Evolutionary conservation across 2,888 invertebrate species (phyloP), one percentile per base, ranked within the genome.

Genomic region (Cyaniris semiargus): DNA sequence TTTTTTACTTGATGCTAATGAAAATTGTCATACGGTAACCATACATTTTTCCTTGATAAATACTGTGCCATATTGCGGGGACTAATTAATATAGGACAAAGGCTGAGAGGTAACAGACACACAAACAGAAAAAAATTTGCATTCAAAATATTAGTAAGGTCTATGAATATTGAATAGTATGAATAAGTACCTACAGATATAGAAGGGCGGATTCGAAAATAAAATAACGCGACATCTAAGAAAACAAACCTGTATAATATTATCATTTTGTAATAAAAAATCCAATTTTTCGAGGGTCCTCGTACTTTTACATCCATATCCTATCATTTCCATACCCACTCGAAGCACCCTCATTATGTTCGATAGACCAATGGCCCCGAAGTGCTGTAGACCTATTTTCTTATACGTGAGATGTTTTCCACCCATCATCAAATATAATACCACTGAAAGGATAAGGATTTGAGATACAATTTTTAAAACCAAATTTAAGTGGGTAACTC

Each of bases 251-350:
- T 66, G 66, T 27, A 66, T 66, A 27, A 66, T 18, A 15, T 15
- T 66, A 66, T 66, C 66, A 27, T 31, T 66, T 27, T 66, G 15
- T 31, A 66, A 66, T 66, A 66, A 66, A 66, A 66, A 66, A 66
- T 66, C 66, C 66, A 66, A 66, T 15, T 66, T 66, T 66, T 66
- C 6, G 66, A 66, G 66, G 66, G 66, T 31, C 66, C 66, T 66
- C 27, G 27, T 66, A 66, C 66, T 27, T 66, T 66, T 66, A 66
- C 66, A 66, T 66, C 66, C 15, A 66, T 66, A 66, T 66, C 66
- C 66, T 31, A 66, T 66, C 66, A 66, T 66, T 66, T 31, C 27
- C 15, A 66, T 66, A 10, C 66, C 27, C 66, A 66, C 66, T 66
- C 66, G 27, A 66, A 66, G 66, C 18, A 66, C 27, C 66, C 66